Base-by-base conservation (phyloP, 30 jellyfish, hydroid and myxozoan species). In the Pelagia noctiluca region DNA sequence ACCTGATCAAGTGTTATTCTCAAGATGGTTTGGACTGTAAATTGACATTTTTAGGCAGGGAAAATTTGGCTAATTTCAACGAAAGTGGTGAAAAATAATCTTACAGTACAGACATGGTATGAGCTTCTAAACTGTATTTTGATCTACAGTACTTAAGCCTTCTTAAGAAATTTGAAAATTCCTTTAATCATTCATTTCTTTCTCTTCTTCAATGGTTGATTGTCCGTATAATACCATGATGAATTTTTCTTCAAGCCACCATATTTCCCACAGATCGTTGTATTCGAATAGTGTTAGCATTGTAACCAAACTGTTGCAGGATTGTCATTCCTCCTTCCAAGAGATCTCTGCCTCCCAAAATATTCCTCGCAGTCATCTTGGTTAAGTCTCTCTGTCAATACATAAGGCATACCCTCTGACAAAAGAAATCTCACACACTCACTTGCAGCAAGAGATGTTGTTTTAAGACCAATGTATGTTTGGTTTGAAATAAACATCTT, bases 261-360 rank as follows among this genome's bases (percentile, higher is more conserved):
- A 8, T 49, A 74, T 74, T 74, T 74, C 23, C 90, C 90, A 79
- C 63, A 22, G 83, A 79, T 26, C 85, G 71, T 52, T 79, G 90
- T 23, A 42, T 32, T 29, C 90, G 68, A 23, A 82, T 42, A 4
- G 76, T 69, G 36, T 82, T 82, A 13, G 19, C 70, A 23, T 82
- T 46, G 67, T 67, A 82, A 12, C 92, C 86, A 69, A 82, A 82
- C 35, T 37, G 75, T n/a, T 21, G 76, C 30, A 16, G 86, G 92
- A 50, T 67, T 68, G 26, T 66, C 88, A 35, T 34, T 37, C 50
- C 92, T 71, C 28, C 78, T 28, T 26, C 92, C 92, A 26, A 66
- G 63, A 4, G 50, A 28, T 29, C 86, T 66, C 28, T 82, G 92
- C 30, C 64, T 46, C 34, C 92, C 88, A 69, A 82, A 82, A 32